Evolutionary conservation across 2,888 invertebrate genomes (phyloP).

Genomic region (Dione vanillae): DNA sequence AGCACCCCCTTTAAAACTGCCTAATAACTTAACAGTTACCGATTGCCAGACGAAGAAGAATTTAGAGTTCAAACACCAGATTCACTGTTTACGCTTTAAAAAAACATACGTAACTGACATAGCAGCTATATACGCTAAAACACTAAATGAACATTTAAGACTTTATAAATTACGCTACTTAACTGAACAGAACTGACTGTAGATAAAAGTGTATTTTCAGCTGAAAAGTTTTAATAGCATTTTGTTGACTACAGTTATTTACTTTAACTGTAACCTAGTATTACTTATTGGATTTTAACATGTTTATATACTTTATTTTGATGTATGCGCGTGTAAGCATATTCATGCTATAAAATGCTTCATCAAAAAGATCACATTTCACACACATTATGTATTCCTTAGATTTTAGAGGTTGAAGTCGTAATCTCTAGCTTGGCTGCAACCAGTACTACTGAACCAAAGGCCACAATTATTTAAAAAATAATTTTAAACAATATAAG

Average conservation of each 20-base stretch:
- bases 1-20: too few species aligned
- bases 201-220: conserved; percentile 11
- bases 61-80: background rate
- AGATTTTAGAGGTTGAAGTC: too few species aligned
- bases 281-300: background rate
- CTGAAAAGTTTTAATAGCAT: conserved; percentile 13
- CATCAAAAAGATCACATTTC: too few species aligned
- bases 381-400: too few species aligned
- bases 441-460: too few species aligned
- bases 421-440: too few species aligned
- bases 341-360: too few species aligned
- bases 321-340: too few species aligned
- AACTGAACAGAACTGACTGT: conserved; percentile 6
- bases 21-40: too few species aligned
- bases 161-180: background rate
- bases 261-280: background rate
- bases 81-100: background rate
- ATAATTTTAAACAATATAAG: too few species aligned
- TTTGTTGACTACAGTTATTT: background rate
- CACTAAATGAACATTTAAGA: background rate
- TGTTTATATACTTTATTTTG: background rate
- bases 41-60: background rate
- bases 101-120: background rate
- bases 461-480: too few species aligned
- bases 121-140: background rate